Evolutionary conservation across 1,140 invertebrate genomes (phyloP).

Genomic region (Drosophila mayri): DNA sequence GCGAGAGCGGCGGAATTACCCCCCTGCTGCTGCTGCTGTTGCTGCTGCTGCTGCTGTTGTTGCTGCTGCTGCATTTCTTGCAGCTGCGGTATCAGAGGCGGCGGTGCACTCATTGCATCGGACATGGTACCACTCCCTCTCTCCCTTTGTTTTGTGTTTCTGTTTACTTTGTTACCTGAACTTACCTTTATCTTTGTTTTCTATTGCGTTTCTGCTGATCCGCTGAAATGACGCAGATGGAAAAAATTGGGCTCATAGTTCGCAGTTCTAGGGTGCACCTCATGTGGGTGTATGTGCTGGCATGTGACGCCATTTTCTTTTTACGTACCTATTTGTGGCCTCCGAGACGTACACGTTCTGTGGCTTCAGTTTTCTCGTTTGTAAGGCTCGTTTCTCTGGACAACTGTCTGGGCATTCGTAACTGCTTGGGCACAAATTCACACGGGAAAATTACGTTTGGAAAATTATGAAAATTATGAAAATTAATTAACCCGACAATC

Average conservation of each 20-base stretch:
- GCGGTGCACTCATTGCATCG: conserved; percentile 75
- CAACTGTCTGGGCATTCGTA: conserved; percentile 6
- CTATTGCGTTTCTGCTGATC: conserved; percentile 21
- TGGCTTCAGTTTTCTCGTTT: background rate
- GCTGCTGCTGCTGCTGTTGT: conserved; percentile 66
- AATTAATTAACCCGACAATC: background rate
- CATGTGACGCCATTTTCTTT: conserved; percentile 70
- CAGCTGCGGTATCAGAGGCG: conserved; percentile 78
- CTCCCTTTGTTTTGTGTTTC: conserved; percentile 18
- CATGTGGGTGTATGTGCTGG: conserved; percentile 5
- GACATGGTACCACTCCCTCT: conserved; percentile 56
- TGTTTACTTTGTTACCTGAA: conserved; percentile 53
- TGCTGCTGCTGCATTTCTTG: conserved; percentile 82
- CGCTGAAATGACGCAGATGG: conserved; percentile 8
- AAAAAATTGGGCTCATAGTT: conserved; percentile 17
- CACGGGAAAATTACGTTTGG: conserved; percentile 1
- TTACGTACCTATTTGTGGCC: conserved; percentile 53
- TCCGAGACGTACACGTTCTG: background rate
- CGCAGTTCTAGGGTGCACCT: background rate
- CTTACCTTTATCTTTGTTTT: conserved; percentile 64
- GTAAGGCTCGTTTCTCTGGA: conserved; percentile 11
- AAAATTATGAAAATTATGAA: background rate
- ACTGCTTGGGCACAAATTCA: conserved; percentile 3
- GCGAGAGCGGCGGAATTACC: conserved; percentile 31
- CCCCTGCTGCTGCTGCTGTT: conserved; percentile 71